phyloP scores from a whole-genome alignment of 2,797 vertebrate genomes.

The Phoeniculus purpureus region DNA sequence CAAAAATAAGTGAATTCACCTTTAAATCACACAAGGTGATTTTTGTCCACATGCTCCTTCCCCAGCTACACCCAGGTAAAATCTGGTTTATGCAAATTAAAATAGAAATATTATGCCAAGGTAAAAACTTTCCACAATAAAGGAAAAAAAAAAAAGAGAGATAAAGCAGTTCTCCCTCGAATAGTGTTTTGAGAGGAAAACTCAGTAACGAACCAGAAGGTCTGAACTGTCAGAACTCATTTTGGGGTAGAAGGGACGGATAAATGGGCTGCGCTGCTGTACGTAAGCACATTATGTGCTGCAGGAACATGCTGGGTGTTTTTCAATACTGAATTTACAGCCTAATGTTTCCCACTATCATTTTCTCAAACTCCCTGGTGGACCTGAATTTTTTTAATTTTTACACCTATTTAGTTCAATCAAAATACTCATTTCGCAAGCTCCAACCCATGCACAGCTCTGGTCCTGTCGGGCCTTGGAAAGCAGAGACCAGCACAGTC shows the following conservation, averaged over 20 bases:
- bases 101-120: neutral
- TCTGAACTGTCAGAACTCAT: neutral
- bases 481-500: neutral
- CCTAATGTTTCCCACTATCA: neutral
- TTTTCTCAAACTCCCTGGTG: neutral
- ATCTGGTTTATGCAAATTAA: neutral
- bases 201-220: neutral
- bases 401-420: constrained; percentile 13
- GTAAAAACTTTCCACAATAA: neutral
- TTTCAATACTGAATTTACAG: neutral
- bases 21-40: neutral
- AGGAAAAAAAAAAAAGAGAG: neutral
- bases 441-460: neutral
- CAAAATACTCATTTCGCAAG: neutral
- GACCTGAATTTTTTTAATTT: neutral
- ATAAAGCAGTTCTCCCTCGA: neutral
- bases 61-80: neutral
- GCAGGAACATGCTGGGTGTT: neutral
- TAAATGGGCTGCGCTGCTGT: neutral
- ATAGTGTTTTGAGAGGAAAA: neutral
- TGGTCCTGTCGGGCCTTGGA: neutral
- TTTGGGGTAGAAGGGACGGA: neutral
- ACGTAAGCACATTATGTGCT: neutral
- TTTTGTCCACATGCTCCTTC: neutral
- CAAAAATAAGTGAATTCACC: neutral